phyloP scores from a whole-genome alignment of 2,797 vertebrate genomes.

The Jordanella pulchra region DNA sequence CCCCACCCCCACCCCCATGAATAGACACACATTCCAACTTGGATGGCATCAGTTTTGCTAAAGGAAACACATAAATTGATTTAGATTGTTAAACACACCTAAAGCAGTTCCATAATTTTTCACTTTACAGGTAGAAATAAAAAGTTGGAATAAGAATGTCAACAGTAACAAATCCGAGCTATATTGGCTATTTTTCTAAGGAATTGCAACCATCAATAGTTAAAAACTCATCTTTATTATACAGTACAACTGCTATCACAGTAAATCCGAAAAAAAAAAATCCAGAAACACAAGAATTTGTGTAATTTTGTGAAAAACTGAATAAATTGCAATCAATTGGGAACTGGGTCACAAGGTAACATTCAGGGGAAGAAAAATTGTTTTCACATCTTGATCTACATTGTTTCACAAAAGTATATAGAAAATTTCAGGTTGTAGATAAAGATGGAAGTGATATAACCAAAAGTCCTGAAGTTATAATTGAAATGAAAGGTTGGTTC shows the following conservation, averaged over 20 bases:
- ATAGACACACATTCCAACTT: constrained; percentile 7
- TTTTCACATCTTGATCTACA: not conserved
- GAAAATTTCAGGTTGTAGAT: not conserved
- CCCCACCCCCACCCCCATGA: not conserved
- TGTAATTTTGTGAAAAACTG: not conserved
- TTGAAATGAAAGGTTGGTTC: not conserved
- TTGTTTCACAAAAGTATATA: not conserved
- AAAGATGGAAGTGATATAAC: not conserved
- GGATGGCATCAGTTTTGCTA: constrained; percentile 13
- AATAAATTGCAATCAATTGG: not conserved
- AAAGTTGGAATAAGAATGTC: too few species aligned
- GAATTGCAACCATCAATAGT: too few species aligned
- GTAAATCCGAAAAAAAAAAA: too few species aligned
- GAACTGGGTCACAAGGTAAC: not conserved
- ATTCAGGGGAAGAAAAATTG: not conserved
- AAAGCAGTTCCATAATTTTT: not conserved
- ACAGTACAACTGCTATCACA: too few species aligned
- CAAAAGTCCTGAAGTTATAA: not conserved
- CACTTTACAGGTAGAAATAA: not conserved
- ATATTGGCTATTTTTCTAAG: too few species aligned
- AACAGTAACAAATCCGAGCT: too few species aligned
- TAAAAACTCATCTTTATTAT: too few species aligned
- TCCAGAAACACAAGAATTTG: too few species aligned
- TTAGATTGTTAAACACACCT: not conserved
- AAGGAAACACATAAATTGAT: not conserved